A percentile compares a stretch with the other conserved stretches of the same genome.
Conservation (phyloP, 37 sponge, comb jelly and placozoan genomes). For the Beroe forskalii region DNA sequence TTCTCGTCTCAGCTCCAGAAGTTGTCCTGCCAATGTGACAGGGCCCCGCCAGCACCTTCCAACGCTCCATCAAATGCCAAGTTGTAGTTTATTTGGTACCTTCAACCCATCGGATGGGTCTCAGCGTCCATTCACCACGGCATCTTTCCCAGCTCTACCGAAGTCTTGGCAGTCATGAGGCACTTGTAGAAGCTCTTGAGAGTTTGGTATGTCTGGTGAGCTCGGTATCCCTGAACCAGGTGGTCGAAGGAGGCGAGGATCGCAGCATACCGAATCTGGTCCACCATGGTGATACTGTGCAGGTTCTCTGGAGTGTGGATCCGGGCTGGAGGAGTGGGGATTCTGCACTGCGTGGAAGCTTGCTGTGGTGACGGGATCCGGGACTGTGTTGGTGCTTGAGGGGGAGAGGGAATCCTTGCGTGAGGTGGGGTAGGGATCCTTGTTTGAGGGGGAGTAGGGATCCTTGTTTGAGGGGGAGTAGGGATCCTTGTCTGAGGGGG, state of each 20-base stretch:
- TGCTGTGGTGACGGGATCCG: too few relatives aligned
- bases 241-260: not conserved
- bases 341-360: too few relatives aligned
- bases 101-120: not conserved
- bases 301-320: constrained; percentile 35
- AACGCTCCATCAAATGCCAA: not conserved
- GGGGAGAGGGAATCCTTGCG: too few relatives aligned
- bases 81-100: not conserved
- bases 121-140: constrained; percentile 20
- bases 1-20: too few relatives aligned
- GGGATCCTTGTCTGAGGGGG: too few relatives aligned
- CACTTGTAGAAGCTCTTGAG: constrained; percentile 49
- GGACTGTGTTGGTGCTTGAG: too few relatives aligned
- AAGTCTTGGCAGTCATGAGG: constrained; percentile 10
- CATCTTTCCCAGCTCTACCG: constrained; percentile 10
- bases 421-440: too few relatives aligned
- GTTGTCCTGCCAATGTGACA: not conserved
- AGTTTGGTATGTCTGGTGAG: constrained; percentile 19
- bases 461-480: too few relatives aligned
- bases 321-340: constrained; percentile 33
- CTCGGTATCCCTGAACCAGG: not conserved
- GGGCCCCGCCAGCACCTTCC: not conserved
- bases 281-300: constrained; percentile 16
- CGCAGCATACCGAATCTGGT: constrained; percentile 19
- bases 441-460: too few relatives aligned